These are phyloP conservation scores for Athetis lepigone DNA, from an alignment of 2,888 invertebrate genomes.

Conservation along the genomic window DNA sequence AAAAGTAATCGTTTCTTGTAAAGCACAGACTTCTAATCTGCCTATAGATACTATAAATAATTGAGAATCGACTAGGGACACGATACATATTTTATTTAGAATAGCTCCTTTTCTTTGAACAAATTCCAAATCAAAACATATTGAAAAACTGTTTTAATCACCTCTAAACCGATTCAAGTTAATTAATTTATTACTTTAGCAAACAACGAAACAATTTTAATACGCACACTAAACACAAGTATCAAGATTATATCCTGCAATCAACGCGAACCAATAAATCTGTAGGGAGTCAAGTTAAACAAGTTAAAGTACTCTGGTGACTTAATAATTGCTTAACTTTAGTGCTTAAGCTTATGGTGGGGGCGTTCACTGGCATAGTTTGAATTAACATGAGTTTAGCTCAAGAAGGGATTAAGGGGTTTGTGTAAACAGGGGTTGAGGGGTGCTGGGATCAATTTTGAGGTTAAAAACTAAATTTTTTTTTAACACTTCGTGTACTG, in stretches of 20 bases:
- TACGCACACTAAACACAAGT: background rate
- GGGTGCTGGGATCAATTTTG: background rate
- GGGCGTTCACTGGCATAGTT: slow-evolving; percentile 52
- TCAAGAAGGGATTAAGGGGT: slow-evolving; percentile 20
- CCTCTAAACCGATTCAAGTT: no score
- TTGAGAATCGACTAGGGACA: no score
- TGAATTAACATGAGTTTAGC: slow-evolving; percentile 30
- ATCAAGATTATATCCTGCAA: background rate
- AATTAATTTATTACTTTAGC: no score
- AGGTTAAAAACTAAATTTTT: slow-evolving; percentile 2
- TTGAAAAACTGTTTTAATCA: no score
- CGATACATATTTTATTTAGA: no score
- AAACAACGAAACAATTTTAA: background rate
- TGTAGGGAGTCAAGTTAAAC: background rate
- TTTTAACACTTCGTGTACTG: no score
- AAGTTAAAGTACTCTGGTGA: background rate
- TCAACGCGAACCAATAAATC: background rate
- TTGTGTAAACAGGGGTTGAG: background rate
- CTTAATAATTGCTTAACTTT: slow-evolving; percentile 64
- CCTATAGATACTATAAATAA: no score
- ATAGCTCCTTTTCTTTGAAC: no score
- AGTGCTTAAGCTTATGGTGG: slow-evolving; percentile 46
- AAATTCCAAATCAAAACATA: no score
- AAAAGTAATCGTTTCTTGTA: no score
- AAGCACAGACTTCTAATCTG: no score